Percentiles rank a stretch among this genome's conserved stretches.
phyloP scores from a whole-genome alignment of 2,797 vertebrate species.

The Trematomus bernacchii region DNA sequence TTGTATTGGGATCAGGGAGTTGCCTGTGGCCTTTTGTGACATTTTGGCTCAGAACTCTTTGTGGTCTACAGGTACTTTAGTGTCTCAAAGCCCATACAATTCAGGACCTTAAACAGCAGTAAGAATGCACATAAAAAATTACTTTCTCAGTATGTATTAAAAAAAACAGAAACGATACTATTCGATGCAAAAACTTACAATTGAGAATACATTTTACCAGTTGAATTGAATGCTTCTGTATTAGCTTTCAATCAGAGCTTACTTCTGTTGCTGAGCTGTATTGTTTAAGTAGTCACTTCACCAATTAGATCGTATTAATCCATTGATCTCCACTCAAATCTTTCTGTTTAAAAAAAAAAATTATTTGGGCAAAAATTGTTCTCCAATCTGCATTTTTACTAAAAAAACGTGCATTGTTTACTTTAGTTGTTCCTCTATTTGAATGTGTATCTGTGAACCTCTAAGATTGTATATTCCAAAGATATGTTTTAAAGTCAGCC shows the following conservation, averaged over 20 bases:
- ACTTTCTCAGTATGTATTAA: background rate
- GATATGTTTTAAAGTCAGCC: constrained; percentile 44
- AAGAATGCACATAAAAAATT: constrained; percentile 11
- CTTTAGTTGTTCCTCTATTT: constrained; percentile 23
- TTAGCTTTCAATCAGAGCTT: constrained; percentile 34
- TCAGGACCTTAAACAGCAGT: constrained; percentile 19
- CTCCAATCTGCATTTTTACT: constrained; percentile 27
- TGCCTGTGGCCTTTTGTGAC: constrained; percentile 30
- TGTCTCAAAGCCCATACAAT: constrained; percentile 39
- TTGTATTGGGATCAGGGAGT: constrained; percentile 38
- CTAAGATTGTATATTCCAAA: constrained; percentile 64
- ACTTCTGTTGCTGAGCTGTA: constrained; percentile 14
- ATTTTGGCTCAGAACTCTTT: constrained; percentile 40
- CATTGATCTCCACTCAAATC: constrained; percentile 14
- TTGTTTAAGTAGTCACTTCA: constrained; percentile 14
- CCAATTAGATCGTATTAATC: constrained; percentile 14
- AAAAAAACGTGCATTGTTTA: constrained; percentile 5
- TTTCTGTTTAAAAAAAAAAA: constrained; percentile 14
- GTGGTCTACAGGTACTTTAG: constrained; percentile 40
- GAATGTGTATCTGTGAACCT: constrained; percentile 39
- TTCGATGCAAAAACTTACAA: background rate
- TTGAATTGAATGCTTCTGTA: constrained; percentile 5
- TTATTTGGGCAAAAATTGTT: constrained; percentile 17
- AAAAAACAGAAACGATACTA: background rate
- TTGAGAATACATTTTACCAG: constrained; percentile 2